These are phyloP conservation scores for Prinia subflava DNA, from an alignment of 2,113 vertebrate species.

Conservation along the genomic window DNA sequence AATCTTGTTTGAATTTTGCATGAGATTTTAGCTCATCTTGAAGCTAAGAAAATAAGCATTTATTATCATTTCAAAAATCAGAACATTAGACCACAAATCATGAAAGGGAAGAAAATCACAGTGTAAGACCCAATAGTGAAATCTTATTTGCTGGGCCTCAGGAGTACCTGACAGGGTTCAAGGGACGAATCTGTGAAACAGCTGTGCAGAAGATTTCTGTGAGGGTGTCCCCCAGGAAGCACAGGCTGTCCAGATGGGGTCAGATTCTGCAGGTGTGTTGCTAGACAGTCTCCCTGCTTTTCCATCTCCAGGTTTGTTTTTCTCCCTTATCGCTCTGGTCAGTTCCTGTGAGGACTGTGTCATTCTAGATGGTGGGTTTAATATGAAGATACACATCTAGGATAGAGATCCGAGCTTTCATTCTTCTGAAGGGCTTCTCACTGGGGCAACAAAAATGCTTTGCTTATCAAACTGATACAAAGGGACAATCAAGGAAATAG, in stretches of 20 bases:
- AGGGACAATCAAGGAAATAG: neutral
- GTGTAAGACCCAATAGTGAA: neutral
- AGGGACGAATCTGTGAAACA: neutral
- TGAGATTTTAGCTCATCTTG: neutral
- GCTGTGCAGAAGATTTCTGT: neutral
- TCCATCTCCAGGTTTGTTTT: neutral
- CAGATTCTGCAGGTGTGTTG: neutral
- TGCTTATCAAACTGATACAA: neutral
- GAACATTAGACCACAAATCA: neutral
- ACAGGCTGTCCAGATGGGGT: neutral
- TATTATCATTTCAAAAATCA: neutral
- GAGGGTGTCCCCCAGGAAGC: neutral
- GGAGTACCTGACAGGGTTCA: neutral
- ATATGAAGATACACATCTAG: neutral
- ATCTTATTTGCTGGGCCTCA: neutral
- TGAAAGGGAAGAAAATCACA: neutral
- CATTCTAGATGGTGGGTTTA: neutral
- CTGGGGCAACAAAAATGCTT: neutral
- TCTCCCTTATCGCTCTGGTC: neutral
- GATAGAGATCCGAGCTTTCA: neutral
- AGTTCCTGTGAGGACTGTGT: neutral
- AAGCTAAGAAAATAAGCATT: neutral
- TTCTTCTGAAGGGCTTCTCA: neutral
- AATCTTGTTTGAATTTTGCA: constrained; percentile 14
- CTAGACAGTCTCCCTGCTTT: neutral